These are phyloP conservation scores for Craniophora ligustri DNA, from an alignment of 2,888 invertebrate genomes.

Conservation along the genomic window DNA sequence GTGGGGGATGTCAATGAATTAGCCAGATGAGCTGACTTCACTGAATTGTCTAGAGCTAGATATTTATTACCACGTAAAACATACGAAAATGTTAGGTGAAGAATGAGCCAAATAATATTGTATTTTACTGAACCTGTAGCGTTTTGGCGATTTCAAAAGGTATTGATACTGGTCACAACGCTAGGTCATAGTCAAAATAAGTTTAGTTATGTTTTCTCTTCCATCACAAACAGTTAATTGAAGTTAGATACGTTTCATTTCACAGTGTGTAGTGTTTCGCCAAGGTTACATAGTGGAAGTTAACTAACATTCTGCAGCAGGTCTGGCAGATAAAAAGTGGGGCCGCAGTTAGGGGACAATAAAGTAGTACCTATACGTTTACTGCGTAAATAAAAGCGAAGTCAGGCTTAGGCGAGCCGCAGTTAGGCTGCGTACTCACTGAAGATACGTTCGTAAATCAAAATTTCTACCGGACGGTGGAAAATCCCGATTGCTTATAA, in stretches of 20 bases:
- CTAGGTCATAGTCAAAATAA: too few relatives aligned
- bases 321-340: conserved; percentile 55
- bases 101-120: too few relatives aligned
- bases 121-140: too few relatives aligned
- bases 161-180: too few relatives aligned
- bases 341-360: conserved; percentile 55
- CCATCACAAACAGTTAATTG: not conserved
- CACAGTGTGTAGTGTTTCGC: not conserved
- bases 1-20: conserved; percentile 2
- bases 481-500: too few relatives aligned
- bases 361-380: conserved; percentile 57
- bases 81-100: too few relatives aligned
- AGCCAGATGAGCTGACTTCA: not conserved
- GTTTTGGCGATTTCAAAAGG: too few relatives aligned
- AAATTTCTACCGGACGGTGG: too few relatives aligned
- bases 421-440: conserved; percentile 6
- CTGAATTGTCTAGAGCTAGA: conserved; percentile 15
- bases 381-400: conserved; percentile 60
- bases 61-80: conserved; percentile 1
- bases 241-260: not conserved
- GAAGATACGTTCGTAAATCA: not conserved
- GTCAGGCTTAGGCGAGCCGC: conserved; percentile 22
- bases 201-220: too few relatives aligned
- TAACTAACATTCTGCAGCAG: conserved; percentile 25
- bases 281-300: conserved; percentile 15